Evolutionary conservation across 92 coral and sea anemone species (phyloP), one percentile per base, ranked within the genome.

Genomic region (Zoanthus gigantus): DNA sequence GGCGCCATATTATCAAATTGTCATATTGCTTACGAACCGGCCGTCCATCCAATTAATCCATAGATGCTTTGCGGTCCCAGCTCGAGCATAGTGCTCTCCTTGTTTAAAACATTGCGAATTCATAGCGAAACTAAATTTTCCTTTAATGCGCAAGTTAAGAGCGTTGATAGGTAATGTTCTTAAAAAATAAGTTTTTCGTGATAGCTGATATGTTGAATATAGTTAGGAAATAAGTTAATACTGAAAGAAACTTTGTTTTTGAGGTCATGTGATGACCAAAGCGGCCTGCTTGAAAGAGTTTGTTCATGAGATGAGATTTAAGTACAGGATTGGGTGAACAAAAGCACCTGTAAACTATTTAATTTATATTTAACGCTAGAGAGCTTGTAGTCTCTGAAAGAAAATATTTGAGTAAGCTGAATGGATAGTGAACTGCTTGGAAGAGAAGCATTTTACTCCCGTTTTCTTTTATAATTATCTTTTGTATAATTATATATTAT

Each of bases 181-280:
- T 18, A 58, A 67, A 23, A 18, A 12, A 67, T 18, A 29, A 18
- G 5, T 12, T 6, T 67, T 11, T 6, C 3, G 72, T 18, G 23
- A 30, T 23, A 13, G 72, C 72, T 5, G 23, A 67, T 67, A 34
- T 67, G 37, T 9, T 30, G 58, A 52, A 50, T n/a, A 16, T 48
- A 45, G n/a, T 75, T 8, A 74, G 31, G 6, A 28, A 31, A 37
- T 37, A 37, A 37, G 42, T 37, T 37, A 37, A 37, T 37, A 37
- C 42, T 37, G 42, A 37, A 37, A 17, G 1, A 13, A 52, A 28
- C 65, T 50, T 76, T 76, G 80, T 76, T 76, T 76, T 10, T 37
- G 42, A 76, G 66, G 65, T 29, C 80, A 76, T 50, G 15, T 10
- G 52, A 76, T 76, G 80, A 52, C 80, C 80, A 48, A 6, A 52